Base-by-base conservation (phyloP, 1,140 invertebrate genomes). In the Papilio polytes region DNA sequence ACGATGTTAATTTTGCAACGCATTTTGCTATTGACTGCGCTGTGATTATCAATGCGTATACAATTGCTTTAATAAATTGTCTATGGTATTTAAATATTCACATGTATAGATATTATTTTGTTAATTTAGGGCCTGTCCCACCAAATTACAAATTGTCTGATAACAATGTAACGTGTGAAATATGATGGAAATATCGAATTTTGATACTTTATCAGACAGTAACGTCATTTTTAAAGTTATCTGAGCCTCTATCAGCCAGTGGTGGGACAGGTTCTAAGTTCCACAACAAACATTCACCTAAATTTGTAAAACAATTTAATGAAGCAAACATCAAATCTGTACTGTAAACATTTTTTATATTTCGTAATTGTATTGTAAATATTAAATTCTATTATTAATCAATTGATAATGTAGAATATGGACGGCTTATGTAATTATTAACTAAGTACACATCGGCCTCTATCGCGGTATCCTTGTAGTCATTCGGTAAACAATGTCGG, bases 391-490 rank as follows among this genome's bases (percentile, higher is more conserved):
- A 86, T 81, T 80, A 63, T 86, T 88, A 84, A 90, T 92, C 88
- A 89, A 92, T 89, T 89, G 56, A 66, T 78, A 36, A 85, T 81
- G 83, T 77, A 70, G 85, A 86, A 87, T 90, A 90, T 88, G 84
- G 83, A 88, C 86, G 83, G 87, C 84, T 86, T 90, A 91, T 93
- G 91, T 92, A 93, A 93, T 93, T 93, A 91, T 94, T 93, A 89
- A 88, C 90, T 89, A 87, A 87, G 86, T 85, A 92, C 85, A 93
- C 90, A 94, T 70, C 83, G 86, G 84, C 85, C 87, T 91, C 84
- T 90, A 92, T 90, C 89, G 88, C 84, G 87, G 90, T 87, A 93
- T 91, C 90, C 92, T 92, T 94, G 90, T 92, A 91, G 90, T 91
- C 89, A 88, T 91, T 91, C 84, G 83, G 84, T 88, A 93, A 93